Base-by-base conservation (phyloP, 2,797 vertebrate genomes). In the Tapera naevia region DNA sequence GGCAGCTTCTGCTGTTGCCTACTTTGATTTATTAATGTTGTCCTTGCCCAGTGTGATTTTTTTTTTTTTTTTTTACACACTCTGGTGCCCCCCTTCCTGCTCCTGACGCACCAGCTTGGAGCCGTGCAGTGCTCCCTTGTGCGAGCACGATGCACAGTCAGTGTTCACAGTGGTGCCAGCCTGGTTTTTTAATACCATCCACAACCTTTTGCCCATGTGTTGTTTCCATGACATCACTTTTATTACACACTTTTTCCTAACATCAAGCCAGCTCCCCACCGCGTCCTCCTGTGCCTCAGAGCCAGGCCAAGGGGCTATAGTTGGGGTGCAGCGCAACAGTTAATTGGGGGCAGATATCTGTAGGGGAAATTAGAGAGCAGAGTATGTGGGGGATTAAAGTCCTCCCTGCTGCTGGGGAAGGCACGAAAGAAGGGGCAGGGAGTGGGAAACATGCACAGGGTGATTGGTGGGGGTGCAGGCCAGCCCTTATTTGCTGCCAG, bases 231-330 rank as follows among this genome's bases (percentile, higher is more conserved):
- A 89, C 86, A 62, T 78, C 24, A n/a, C 32, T 78, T 96, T 96
- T 95, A 96, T 96, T 96, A 93, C 69, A 62, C 23, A 1, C 39
- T 91, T 80, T 92, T 54, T 71, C 78, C 58, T 88, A 65, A 91
- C 85, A 83, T 78, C 72, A 54, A 91, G 62, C 62, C 88, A 5
- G 3, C 1, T 82, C 53, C 82, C 65, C 41, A 80, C 65, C 75
- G 25, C 60, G 69, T 75, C 43, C 32, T 56, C 50, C 65, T 25
- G 48, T n/a, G 61, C 84, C 84, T 87, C 85, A 37, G 61, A 65
- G 80, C 65, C 80, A 41, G 73, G 65, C 72, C 45, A 73, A 72
- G 60, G 28, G 46, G 88, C 82, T 60, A 27, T 8, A n/a, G 27
- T 3, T 65, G 80, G 74, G 73, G 48, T 37, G 17, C 75, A 61